phyloP scores from a whole-genome alignment of 1,140 invertebrate genomes.

The Andrena cerasifolii region DNA sequence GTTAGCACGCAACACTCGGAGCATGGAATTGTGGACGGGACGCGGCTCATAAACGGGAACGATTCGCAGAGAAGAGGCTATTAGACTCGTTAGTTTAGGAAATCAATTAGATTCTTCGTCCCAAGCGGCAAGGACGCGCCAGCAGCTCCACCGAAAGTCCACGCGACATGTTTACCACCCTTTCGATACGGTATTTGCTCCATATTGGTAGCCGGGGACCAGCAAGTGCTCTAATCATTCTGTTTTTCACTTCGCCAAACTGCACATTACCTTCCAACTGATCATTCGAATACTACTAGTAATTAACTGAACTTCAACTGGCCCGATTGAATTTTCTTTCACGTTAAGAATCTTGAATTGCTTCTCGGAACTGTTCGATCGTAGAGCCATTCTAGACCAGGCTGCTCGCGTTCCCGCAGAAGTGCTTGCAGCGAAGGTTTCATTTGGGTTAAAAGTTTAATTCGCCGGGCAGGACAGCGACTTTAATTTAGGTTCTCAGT shows the following conservation, averaged over 20 bases:
- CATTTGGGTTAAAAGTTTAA: conserved; percentile 70
- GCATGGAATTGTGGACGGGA: conserved; percentile 15
- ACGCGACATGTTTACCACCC: conserved; percentile 5
- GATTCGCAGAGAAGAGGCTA: conserved; percentile 28
- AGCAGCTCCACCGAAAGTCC: background rate
- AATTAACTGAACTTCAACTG: no score
- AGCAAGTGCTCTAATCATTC: conserved; percentile 35
- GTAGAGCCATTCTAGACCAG: no score
- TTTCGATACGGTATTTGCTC: conserved; percentile 7
- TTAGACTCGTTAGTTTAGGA: conserved; percentile 39
- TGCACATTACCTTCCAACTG: background rate
- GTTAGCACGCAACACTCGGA: background rate
- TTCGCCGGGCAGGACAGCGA: conserved; percentile 49
- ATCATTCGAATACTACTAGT: no score
- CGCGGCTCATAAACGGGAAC: background rate
- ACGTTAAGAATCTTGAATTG: background rate
- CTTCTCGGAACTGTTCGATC: background rate
- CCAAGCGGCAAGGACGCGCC: background rate
- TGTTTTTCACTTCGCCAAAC: conserved; percentile 14
- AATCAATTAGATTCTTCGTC: conserved; percentile 31
- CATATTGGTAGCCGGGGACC: background rate
- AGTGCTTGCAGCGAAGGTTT: conserved; percentile 1
- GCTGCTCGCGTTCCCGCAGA: background rate
- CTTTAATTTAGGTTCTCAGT: conserved; percentile 55
- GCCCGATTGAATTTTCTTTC: background rate